Base-by-base conservation (phyloP, 2,888 invertebrate species). In the Idaea aversata region DNA sequence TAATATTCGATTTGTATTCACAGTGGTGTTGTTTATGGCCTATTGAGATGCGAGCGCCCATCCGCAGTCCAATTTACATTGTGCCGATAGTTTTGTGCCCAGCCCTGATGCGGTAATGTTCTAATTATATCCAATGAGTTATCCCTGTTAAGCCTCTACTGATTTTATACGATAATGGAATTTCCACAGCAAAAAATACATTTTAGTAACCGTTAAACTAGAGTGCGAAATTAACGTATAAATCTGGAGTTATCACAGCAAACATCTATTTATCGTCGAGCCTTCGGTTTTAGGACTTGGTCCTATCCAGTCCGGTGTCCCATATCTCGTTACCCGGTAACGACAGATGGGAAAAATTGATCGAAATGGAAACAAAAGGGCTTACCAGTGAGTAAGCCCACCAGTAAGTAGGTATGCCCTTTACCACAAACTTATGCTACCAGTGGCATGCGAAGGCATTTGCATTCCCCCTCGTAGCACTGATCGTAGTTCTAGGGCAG, bases 1-100 rank as follows among this genome's bases (percentile, higher is more conserved):
- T 91, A 91, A 91, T 91, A 88, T 88, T 87, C 91, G 86, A 90
- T 91, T 90, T 90, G 90, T 91, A 91, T 90, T 91, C 91, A 89
- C 87, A 80, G 85, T 83, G 81, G 86, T 86, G 85, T 89, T 91
- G 90, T 91, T 91, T 91, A 91, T 90, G 82, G 87, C 78, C 90
- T 85, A 90, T 90, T 87, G 88, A 88, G 88, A 87, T 88, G 85
- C 84, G 88, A 83, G 83, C 83, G 76, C 82, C 87, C 84, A 88
- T 90, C 88, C 84, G 83, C 83, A 80, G 77, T 81, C 82, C 85
- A 86, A 88, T 90, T 88, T 87, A 87, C 87, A 88, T 83, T 81
- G 84, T 84, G 83, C 80, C 81, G 81, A 83, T 84, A 89, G 89
- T 90, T 88, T 87, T 89, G 87, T 87, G 76, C 72, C 69, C 77